phyloP scores from a whole-genome alignment of 1,140 invertebrate species.

The Euura lappo region DNA sequence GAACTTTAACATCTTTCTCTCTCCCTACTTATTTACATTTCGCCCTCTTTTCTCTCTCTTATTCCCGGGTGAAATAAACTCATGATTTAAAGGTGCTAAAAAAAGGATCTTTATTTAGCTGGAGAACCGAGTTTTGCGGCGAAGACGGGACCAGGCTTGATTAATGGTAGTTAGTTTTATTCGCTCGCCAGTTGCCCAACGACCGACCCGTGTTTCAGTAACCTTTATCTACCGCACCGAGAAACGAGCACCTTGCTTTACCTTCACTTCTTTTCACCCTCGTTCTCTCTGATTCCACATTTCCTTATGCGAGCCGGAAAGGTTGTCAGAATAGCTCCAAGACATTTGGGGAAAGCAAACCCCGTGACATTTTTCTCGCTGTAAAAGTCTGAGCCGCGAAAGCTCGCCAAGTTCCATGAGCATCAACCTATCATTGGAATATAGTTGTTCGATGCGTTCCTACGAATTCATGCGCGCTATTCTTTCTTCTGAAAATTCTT shows the following conservation, averaged over 20 bases:
- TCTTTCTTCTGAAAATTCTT: no score
- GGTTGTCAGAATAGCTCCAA: conserved; percentile 3
- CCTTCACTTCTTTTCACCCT: conserved; percentile 13
- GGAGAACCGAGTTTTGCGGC: conserved; percentile 37
- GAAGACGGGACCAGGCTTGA: conserved; percentile 46
- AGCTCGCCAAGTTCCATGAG: no score
- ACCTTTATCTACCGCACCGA: conserved; percentile 7
- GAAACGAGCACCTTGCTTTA: conserved; percentile 16
- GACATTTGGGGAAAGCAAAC: not conserved
- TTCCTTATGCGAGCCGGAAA: conserved; percentile 11
- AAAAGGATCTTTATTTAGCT: conserved; percentile 51
- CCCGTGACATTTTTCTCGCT: not conserved
- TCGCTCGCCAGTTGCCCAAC: conserved; percentile 27
- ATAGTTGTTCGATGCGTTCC: no score
- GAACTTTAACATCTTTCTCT: no score
- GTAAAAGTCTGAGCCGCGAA: no score
- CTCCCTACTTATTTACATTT: no score
- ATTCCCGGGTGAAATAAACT: conserved; percentile 45
- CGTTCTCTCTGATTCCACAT: not conserved
- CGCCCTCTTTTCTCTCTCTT: not conserved
- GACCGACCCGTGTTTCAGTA: conserved; percentile 18
- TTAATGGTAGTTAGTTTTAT: conserved; percentile 57
- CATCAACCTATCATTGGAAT: no score
- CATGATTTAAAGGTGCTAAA: conserved; percentile 50
- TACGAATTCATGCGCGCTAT: no score